Evolutionary conservation across 64 coral and sea anemone genomes (phyloP).

Genomic region (Stichodactyla helianthus): DNA sequence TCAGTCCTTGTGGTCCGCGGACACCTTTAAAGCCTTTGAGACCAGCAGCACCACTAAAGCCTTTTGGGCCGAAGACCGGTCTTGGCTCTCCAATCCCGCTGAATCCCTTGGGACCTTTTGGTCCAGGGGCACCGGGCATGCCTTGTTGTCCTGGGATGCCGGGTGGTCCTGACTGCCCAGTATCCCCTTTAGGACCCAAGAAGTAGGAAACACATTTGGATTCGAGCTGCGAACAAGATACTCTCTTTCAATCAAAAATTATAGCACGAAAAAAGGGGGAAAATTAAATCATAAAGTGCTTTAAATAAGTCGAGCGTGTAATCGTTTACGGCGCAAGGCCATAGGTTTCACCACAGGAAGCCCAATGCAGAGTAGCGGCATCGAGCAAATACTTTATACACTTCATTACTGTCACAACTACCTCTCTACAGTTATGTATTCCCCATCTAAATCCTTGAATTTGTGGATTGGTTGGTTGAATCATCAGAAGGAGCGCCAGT

Average conservation of each 20-base stretch:
- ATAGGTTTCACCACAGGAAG: not conserved
- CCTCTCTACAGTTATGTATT: slow-evolving; percentile 4
- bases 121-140: slow-evolving; percentile 26
- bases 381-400: not conserved
- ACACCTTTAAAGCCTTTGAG: slow-evolving; percentile 33
- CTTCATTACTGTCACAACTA: too few relatives aligned
- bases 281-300: not conserved
- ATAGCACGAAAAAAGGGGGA: not conserved
- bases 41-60: slow-evolving; percentile 31
- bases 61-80: slow-evolving; percentile 52
- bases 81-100: not conserved
- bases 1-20: slow-evolving; percentile 17
- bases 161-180: slow-evolving; percentile 31
- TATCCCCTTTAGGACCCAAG: slow-evolving; percentile 11
- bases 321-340: too few relatives aligned
- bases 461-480: not conserved
- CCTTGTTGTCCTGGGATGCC: slow-evolving; percentile 47
- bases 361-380: not conserved
- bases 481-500: not conserved
- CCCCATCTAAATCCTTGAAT: not conserved
- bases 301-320: too few relatives aligned
- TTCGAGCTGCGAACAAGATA: slow-evolving; percentile 46
- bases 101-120: slow-evolving; percentile 55
- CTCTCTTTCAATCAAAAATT: not conserved
- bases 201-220: slow-evolving; percentile 54